phyloP scores from a whole-genome alignment of 2,797 vertebrate species.

The Dendrocincla tyrannina region DNA sequence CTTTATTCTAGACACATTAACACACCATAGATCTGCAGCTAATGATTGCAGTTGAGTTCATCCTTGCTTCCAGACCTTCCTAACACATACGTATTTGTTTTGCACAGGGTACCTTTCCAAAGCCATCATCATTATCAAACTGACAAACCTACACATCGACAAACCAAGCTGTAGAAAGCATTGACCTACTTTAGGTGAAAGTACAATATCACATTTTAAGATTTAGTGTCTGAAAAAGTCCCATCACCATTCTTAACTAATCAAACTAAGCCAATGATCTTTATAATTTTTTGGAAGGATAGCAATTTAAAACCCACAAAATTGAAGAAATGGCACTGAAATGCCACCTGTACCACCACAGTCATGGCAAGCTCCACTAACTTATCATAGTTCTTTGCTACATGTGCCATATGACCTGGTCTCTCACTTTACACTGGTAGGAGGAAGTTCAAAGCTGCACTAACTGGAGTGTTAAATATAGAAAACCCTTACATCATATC shows the following conservation, averaged over 20 bases:
- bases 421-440: background rate
- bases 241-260: background rate
- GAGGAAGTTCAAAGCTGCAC: constrained; percentile 9
- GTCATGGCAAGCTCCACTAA: background rate
- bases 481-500: constrained; percentile 86
- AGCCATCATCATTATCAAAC: background rate
- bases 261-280: background rate
- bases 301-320: background rate
- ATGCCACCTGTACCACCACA: background rate
- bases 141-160: background rate
- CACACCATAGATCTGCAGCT: background rate
- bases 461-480: background rate
- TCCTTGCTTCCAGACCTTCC: background rate
- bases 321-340: background rate
- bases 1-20: constrained; percentile 14
- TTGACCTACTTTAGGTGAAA: background rate
- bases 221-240: background rate
- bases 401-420: background rate
- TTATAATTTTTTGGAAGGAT: background rate
- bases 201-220: background rate
- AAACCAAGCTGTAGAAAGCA: background rate
- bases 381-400: background rate
- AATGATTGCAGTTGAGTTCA: background rate
- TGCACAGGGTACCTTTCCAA: background rate
- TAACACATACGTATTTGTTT: background rate